Percentiles rank a stretch among this genome's conserved stretches.
Evolutionary conservation across 2,888 invertebrate species (phyloP).

Genomic region (Argyresthia goedartella): DNA sequence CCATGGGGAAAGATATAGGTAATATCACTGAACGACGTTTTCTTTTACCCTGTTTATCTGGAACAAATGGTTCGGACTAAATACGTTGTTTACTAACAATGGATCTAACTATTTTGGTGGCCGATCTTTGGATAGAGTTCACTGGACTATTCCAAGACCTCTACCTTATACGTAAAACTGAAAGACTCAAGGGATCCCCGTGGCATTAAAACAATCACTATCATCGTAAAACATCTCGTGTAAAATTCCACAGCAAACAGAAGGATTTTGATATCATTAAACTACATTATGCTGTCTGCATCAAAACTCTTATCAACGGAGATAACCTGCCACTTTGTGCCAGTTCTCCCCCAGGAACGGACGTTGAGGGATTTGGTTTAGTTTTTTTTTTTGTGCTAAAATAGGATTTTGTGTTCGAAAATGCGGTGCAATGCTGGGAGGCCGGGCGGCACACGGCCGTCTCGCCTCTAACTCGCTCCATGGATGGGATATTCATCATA

Average conservation of each 20-base stretch:
- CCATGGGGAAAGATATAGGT: too few relatives aligned
- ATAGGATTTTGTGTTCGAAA: conserved; percentile 23
- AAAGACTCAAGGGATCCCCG: too few relatives aligned
- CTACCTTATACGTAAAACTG: too few relatives aligned
- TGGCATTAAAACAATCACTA: not conserved
- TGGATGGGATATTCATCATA: not conserved
- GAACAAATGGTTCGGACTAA: too few relatives aligned
- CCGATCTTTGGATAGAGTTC: too few relatives aligned
- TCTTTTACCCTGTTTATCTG: too few relatives aligned
- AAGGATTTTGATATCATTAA: conserved; percentile 12
- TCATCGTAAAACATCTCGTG: conserved; percentile 7
- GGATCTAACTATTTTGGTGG: too few relatives aligned
- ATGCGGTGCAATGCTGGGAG: conserved; percentile 47
- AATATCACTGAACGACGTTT: too few relatives aligned
- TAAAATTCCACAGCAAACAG: conserved; percentile 22
- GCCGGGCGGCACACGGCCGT: conserved; percentile 37
- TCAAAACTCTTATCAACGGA: conserved; percentile 19
- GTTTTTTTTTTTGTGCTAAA: conserved; percentile 11
- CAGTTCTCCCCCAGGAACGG: conserved; percentile 26
- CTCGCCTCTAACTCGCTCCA: conserved; percentile 29
- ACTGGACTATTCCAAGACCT: too few relatives aligned
- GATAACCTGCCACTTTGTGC: conserved; percentile 32
- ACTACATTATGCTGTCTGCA: conserved; percentile 5
- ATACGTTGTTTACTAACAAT: too few relatives aligned
- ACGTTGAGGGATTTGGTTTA: conserved; percentile 24